Evolutionary conservation across 2,113 vertebrate species (phyloP).

Genomic region (Neofelis nebulosa): DNA sequence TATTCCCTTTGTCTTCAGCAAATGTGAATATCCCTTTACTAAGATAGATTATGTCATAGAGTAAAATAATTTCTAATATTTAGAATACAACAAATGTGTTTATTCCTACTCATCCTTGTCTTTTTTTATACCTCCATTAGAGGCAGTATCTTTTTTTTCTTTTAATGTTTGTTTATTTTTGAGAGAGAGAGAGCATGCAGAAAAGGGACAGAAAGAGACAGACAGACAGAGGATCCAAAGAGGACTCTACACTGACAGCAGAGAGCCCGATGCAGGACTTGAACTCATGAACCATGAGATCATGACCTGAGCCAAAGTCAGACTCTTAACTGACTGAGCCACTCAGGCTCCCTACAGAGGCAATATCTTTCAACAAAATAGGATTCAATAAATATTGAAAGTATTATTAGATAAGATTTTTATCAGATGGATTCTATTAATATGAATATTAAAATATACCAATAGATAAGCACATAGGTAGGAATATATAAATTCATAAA

Average conservation of each 20-base stretch:
- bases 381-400: not conserved
- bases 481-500: not conserved
- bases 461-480: not conserved
- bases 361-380: not conserved
- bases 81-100: not conserved
- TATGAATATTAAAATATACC: not conserved
- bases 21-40: not conserved
- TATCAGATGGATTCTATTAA: not conserved
- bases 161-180: too few species aligned
- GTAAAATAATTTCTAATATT: not conserved
- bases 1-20: not conserved
- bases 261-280: too few species aligned
- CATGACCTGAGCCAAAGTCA: too few species aligned
- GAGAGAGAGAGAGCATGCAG: too few species aligned
- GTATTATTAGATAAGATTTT: not conserved
- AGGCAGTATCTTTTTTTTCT: not conserved
- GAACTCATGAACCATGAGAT: too few species aligned
- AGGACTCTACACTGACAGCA: too few species aligned
- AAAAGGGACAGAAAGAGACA: too few species aligned
- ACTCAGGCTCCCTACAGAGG: not conserved
- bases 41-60: not conserved
- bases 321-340: too few species aligned
- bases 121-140: not conserved
- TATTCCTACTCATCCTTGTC: not conserved
- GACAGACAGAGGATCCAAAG: too few species aligned